These are phyloP conservation scores for Oncorhynchus kisutch DNA, from an alignment of 2,113 vertebrate species.

Conservation along the genomic window DNA sequence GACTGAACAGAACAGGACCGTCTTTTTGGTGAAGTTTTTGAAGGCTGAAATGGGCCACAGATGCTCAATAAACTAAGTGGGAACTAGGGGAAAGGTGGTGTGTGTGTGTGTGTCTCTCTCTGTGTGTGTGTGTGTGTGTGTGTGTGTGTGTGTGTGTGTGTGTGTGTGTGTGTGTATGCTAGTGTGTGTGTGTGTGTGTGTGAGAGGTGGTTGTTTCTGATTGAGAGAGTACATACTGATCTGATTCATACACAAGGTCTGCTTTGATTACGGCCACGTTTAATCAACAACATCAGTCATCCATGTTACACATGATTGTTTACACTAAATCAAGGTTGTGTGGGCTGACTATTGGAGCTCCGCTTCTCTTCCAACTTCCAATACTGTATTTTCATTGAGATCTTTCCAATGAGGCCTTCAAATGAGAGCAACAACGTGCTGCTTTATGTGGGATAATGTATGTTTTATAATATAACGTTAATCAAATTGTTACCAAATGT, in stretches of 20 bases:
- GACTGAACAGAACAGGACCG: not conserved
- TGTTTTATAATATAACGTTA: no score
- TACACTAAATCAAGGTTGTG: not conserved
- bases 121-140: no score
- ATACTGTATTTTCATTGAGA: not conserved
- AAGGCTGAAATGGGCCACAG: constrained; percentile 38
- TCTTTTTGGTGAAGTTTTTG: not conserved
- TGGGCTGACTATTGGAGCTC: not conserved
- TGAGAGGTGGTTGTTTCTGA: no score
- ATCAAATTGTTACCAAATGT: not conserved
- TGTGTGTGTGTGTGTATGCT: no score
- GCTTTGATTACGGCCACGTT: not conserved
- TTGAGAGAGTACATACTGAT: not conserved
- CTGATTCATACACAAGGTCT: constrained; percentile 4
- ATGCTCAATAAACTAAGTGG: constrained; percentile 35
- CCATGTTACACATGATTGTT: not conserved
- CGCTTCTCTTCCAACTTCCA: not conserved
- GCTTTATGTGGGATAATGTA: no score
- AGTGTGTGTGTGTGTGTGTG: no score
- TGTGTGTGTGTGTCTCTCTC: no score
- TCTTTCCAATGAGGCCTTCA: not conserved
- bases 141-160: no score
- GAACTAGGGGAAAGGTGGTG: constrained; percentile 47
- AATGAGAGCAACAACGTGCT: no score
- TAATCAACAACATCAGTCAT: not conserved